Evolutionary conservation across 2,888 invertebrate genomes (phyloP).

Genomic region (Habrosyne pyritoides): DNA sequence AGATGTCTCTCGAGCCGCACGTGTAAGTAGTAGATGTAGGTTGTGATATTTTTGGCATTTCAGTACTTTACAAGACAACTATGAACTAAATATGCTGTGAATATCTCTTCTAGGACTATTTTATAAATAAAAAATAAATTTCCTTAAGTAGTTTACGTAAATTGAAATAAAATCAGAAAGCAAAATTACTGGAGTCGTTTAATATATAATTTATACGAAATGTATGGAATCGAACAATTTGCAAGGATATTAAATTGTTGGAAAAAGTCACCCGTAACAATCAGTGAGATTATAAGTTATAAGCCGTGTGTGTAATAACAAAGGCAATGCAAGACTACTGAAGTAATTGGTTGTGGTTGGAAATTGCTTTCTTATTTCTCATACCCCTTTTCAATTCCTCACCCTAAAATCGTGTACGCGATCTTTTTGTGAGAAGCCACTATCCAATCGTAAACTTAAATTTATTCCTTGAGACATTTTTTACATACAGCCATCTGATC

Average conservation of each 20-base stretch:
- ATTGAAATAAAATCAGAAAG: not conserved
- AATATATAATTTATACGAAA: not conserved
- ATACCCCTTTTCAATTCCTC: not conserved
- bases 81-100: too few species aligned
- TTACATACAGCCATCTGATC: too few species aligned
- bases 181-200: not conserved
- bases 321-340: not conserved
- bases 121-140: too few species aligned
- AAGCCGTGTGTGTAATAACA: not conserved
- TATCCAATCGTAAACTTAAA: not conserved
- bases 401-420: not conserved
- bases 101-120: too few species aligned
- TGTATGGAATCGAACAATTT: conserved; percentile 1
- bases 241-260: not conserved
- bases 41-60: too few species aligned
- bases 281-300: not conserved
- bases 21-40: too few species aligned
- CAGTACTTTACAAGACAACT: too few species aligned
- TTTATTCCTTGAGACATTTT: too few species aligned
- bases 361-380: not conserved
- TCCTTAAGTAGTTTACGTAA: too few species aligned
- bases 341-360: not conserved
- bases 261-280: not conserved
- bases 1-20: too few species aligned
- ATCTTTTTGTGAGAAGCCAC: not conserved